phyloP scores from a whole-genome alignment of 23 tunicate genomes.

The Ascidia mentula region DNA sequence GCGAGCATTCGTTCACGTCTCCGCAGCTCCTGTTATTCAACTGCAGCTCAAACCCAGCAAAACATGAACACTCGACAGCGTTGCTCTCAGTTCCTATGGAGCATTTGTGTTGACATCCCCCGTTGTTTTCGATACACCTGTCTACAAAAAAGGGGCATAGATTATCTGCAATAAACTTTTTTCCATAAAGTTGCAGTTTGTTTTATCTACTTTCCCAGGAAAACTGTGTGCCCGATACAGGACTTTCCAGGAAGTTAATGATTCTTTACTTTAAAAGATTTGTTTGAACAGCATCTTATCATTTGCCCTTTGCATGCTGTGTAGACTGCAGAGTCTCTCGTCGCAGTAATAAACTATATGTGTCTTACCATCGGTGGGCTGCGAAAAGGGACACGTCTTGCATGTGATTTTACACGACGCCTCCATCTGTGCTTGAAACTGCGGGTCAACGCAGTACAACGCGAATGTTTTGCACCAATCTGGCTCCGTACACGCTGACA shows the following conservation, averaged over 20 bases:
- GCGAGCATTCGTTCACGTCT: conserved; percentile 44
- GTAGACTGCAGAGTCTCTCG: no score
- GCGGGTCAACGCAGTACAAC: background rate
- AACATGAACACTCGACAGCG: conserved; percentile 6
- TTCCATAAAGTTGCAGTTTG: no score
- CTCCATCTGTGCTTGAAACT: background rate
- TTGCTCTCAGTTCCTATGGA: conserved; percentile 16
- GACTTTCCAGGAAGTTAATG: no score
- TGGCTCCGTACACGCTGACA: conserved; percentile 7
- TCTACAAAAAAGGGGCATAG: conserved; percentile 11
- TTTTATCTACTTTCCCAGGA: no score
- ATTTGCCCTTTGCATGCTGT: no score
- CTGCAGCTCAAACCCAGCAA: conserved; percentile 17
- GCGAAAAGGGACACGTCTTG: background rate
- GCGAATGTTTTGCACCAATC: conserved; percentile 13
- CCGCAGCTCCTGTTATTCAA: background rate
- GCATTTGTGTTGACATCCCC: conserved; percentile 47
- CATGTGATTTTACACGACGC: conserved; percentile 3
- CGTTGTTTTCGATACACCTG: conserved; percentile 29
- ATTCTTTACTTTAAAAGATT: no score
- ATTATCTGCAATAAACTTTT: background rate
- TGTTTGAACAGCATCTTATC: no score
- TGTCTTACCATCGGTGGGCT: conserved; percentile 22
- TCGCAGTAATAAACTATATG: background rate
- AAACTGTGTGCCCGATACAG: no score